A percentile compares a stretch with the other conserved stretches of the same genome.
Conservation (phyloP, 2,797 vertebrate genomes). For the Lateolabrax maculatus region DNA sequence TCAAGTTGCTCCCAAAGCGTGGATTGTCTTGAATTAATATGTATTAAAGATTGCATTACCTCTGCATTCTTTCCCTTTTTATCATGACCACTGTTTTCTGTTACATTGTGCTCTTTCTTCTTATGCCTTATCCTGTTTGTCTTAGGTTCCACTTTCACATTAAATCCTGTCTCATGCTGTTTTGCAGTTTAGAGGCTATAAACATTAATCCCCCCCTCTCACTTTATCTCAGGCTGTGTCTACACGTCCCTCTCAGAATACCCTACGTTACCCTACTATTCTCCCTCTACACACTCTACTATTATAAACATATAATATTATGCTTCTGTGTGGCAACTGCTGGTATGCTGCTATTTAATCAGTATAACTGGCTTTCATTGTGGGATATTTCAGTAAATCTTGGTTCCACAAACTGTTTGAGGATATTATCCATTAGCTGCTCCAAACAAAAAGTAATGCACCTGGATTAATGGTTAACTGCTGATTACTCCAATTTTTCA, state of each 20-base stretch:
- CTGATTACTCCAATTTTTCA: neutral
- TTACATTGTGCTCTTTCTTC: neutral
- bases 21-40: neutral
- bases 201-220: slow-evolving; percentile 37
- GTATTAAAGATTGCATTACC: neutral
- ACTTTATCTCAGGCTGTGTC: slow-evolving; percentile 2
- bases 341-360: slow-evolving; percentile 40
- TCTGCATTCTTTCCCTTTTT: neutral
- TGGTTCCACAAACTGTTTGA: neutral
- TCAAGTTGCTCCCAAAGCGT: neutral
- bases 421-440: slow-evolving; percentile 24
- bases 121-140: slow-evolving; percentile 9
- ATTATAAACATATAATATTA: neutral
- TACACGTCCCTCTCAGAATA: slow-evolving; percentile 17
- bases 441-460: slow-evolving; percentile 26
- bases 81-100: neutral
- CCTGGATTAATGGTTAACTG: slow-evolving; percentile 32
- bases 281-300: neutral
- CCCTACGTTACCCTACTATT: slow-evolving; percentile 20
- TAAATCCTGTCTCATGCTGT: slow-evolving; percentile 52
- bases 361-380: slow-evolving; percentile 49
- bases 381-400: slow-evolving; percentile 36
- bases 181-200: slow-evolving; percentile 35
- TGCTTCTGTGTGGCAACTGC: slow-evolving; percentile 12
- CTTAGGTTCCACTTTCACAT: slow-evolving; percentile 54